Base-by-base conservation (phyloP, 2,888 invertebrate species). In the Dicyrtomina minuta region DNA sequence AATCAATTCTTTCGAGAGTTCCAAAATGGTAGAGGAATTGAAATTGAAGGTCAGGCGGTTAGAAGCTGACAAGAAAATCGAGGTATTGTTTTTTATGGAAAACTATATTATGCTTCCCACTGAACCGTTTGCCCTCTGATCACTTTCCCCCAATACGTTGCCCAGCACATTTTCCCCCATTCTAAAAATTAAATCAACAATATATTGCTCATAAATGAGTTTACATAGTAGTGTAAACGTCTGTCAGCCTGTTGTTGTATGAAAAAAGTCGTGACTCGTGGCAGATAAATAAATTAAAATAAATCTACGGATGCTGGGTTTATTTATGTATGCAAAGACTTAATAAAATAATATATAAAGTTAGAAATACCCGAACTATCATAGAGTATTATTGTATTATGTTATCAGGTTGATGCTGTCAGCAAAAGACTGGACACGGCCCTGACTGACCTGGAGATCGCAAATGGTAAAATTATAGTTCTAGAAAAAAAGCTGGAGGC, bases 61-160 rank as follows among this genome's bases (percentile, higher is more conserved):
- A n/a, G 59, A 67, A 60, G 56, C 41, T 13, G 60, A 58, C 13
- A 59, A 60, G 26, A 67, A 60, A 6, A 59, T 59, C n/a, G 56
- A 67, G 58, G 67, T 67, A 58, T n/a, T n/a, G n/a, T n/a, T n/a
- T n/a, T n/a, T n/a, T n/a, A n/a, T n/a, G n/a, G n/a, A n/a, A n/a
- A n/a, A n/a, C n/a, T n/a, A n/a, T n/a, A n/a, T n/a, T n/a, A n/a
- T n/a, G n/a, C n/a, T n/a, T n/a, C n/a, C n/a, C n/a, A n/a, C n/a
- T n/a, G n/a, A n/a, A n/a, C n/a, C n/a, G n/a, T n/a, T n/a, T n/a
- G n/a, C n/a, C n/a, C n/a, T n/a, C n/a, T n/a, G n/a, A n/a, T n/a
- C n/a, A n/a, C n/a, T n/a, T n/a, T n/a, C n/a, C n/a, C n/a, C n/a
- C n/a, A n/a, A n/a, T n/a, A n/a, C n/a, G n/a, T n/a, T n/a, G n/a